A percentile compares a stretch with the other conserved stretches of the same genome.
phyloP scores from a whole-genome alignment of 2,888 invertebrate genomes.

The Tethea ocularis region DNA sequence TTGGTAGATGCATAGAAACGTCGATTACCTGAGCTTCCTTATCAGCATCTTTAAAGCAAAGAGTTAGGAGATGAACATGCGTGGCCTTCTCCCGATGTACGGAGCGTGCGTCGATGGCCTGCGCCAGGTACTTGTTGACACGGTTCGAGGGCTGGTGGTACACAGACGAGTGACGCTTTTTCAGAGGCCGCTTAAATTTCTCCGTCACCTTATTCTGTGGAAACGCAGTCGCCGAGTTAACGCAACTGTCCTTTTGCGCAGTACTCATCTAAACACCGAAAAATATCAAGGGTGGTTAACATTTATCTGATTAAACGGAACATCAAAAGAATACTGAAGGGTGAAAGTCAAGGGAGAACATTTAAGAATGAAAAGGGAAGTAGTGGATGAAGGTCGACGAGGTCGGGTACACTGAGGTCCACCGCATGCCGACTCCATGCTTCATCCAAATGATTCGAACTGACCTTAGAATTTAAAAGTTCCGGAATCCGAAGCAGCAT shows the following conservation, averaged over 20 bases:
- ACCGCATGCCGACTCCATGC: conserved; percentile 78
- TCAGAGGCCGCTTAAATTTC: conserved; percentile 93
- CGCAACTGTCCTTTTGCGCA: conserved; percentile 21
- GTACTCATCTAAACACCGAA: conserved; percentile 5
- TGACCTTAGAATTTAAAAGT: conserved; percentile 79
- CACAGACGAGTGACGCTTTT: conserved; percentile 93
- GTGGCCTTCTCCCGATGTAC: conserved; percentile 95
- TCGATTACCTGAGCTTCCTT: conserved; percentile 90
- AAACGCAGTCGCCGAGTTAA: conserved; percentile 47
- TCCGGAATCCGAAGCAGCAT: conserved; percentile 83
- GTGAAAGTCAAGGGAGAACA: conserved; percentile 37
- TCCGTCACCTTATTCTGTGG: conserved; percentile 93
- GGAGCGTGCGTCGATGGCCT: conserved; percentile 95
- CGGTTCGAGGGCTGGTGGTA: conserved; percentile 95
- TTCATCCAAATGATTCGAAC: conserved; percentile 62
- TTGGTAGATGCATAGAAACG: neutral
- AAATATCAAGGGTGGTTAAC: conserved; percentile 31
- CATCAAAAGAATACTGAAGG: conserved; percentile 24
- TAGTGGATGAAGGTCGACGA: conserved; percentile 25
- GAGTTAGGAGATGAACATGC: conserved; percentile 92
- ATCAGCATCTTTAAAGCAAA: conserved; percentile 92
- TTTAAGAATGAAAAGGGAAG: conserved; percentile 32
- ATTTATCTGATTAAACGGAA: conserved; percentile 16
- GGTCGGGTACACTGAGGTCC: conserved; percentile 62
- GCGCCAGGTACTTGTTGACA: conserved; percentile 95